Evolutionary conservation across 2,797 vertebrate species (phyloP).

Genomic region (Holocentrus rufus): DNA sequence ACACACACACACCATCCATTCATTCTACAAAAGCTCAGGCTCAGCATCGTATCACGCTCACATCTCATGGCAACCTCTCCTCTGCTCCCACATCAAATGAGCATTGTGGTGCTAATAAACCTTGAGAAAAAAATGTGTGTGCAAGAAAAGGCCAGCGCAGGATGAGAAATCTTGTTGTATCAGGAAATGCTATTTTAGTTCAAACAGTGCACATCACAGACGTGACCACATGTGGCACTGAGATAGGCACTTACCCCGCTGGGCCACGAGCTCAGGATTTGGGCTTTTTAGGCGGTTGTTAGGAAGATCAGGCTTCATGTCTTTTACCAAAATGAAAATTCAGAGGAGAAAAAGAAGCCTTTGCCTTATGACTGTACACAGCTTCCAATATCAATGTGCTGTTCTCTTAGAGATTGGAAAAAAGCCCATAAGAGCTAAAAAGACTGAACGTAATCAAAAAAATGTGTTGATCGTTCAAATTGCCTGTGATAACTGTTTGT

Average conservation of each 20-base stretch:
- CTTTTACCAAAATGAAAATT: slow-evolving; percentile 12
- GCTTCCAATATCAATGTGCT: too few species aligned
- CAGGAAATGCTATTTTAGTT: too few species aligned
- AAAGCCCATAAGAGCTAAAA: too few species aligned
- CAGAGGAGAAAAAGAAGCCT: slow-evolving; percentile 21
- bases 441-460: too few species aligned
- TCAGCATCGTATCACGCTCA: neutral
- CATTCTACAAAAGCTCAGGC: slow-evolving; percentile 37
- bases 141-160: neutral
- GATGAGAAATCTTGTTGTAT: too few species aligned
- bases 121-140: neutral
- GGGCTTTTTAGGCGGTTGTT: too few species aligned
- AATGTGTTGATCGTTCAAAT: too few species aligned
- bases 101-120: slow-evolving; percentile 48
- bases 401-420: too few species aligned
- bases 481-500: too few species aligned
- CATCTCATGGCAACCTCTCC: slow-evolving; percentile 62
- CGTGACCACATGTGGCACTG: too few species aligned
- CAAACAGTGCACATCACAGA: too few species aligned
- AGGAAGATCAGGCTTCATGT: slow-evolving; percentile 16
- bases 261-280: too few species aligned
- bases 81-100: slow-evolving; percentile 23
- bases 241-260: neutral
- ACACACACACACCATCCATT: slow-evolving; percentile 17
- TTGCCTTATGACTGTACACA: neutral